Evolutionary conservation across 1,140 invertebrate genomes (phyloP).

Genomic region (Nixonia krombeini): DNA sequence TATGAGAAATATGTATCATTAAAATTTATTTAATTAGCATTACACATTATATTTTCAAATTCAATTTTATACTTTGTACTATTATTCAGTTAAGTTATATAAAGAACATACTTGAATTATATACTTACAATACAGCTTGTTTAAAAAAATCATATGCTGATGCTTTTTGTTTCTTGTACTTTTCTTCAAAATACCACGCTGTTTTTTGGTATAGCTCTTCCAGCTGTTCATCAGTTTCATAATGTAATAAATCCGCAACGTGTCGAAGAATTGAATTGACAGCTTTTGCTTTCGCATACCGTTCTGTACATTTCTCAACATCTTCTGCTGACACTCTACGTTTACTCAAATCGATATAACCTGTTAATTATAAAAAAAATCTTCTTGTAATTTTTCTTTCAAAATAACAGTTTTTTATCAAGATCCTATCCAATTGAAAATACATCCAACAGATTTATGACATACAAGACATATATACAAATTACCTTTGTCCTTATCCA

Average conservation of each 20-base stretch:
- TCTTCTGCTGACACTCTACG: constrained; percentile 98
- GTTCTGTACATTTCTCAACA: constrained; percentile 97
- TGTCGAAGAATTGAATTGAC: constrained; percentile 98
- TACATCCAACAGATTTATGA: too few species aligned
- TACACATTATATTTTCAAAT: too few species aligned
- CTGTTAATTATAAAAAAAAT: constrained; percentile 74
- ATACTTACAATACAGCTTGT: constrained; percentile 93
- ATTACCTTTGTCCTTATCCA: constrained; percentile 98
- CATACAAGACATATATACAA: too few species aligned
- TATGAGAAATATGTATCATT: too few species aligned
- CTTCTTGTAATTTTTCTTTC: background rate
- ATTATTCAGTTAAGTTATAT: too few species aligned
- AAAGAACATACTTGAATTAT: constrained; percentile 1
- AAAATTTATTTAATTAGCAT: too few species aligned
- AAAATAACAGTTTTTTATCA: too few species aligned
- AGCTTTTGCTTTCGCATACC: constrained; percentile 98
- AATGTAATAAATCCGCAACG: constrained; percentile 95
- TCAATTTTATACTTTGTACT: too few species aligned
- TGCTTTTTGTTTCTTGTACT: constrained; percentile 91
- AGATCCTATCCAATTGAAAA: constrained; percentile 3
- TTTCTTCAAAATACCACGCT: constrained; percentile 99
- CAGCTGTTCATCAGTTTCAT: constrained; percentile 91
- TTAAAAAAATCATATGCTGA: constrained; percentile 99
- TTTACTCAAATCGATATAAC: constrained; percentile 99
- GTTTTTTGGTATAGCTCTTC: constrained; percentile 97